Base-by-base conservation (phyloP, 2,797 vertebrate genomes). In the Acridotheres tristis region DNA sequence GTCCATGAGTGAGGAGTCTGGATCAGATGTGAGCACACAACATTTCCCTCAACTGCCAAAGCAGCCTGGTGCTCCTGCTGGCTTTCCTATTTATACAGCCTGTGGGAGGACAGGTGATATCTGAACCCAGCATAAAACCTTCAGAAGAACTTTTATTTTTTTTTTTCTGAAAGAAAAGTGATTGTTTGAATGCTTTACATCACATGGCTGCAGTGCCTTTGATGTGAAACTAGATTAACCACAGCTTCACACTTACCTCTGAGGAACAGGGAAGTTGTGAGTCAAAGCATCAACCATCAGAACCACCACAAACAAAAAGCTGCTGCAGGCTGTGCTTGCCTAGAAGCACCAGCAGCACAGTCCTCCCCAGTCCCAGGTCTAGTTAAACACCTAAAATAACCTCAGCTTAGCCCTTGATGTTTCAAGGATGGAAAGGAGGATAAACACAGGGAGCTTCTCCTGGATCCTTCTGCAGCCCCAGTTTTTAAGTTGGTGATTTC, bases 101-200 rank as follows among this genome's bases (percentile, higher is more conserved):
- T 71, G 50, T 42, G 73, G 82, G 72, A 80, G 92, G 89, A 91
- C 93, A 96, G 93, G 95, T 96, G 89, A 94, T 85, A 83, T 19
- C 85, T 92, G 85, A 94, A 91, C 76, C 25, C 62, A 72, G 50
- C 78, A 88, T 13, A 83, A 85, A 94, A 57, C 82, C 73, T 91
- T 89, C 88, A 91, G 69, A 89, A 71, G 58, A 72, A 16, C 32
- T 4, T 5, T 58, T 34, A 34, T 90, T 89, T 76, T 27, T 90
- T 90, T 73, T 20, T 4, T 36, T 36, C 36, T 36, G 36, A 51
- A 87, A 82, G 63, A 66, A 73, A 82, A 89, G 55, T 10, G 20
- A 69, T 82, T 68, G 40, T 57, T 85, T 88, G n/a, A 91, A 77
- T 80, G 76, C 47, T 92, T 94, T 72, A 58, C n/a, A 68, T 91